A percentile compares a stretch with the other conserved stretches of the same genome.
Evolutionary conservation across 2,797 vertebrate genomes (phyloP).

Genomic region (Cheracebus regulus): DNA sequence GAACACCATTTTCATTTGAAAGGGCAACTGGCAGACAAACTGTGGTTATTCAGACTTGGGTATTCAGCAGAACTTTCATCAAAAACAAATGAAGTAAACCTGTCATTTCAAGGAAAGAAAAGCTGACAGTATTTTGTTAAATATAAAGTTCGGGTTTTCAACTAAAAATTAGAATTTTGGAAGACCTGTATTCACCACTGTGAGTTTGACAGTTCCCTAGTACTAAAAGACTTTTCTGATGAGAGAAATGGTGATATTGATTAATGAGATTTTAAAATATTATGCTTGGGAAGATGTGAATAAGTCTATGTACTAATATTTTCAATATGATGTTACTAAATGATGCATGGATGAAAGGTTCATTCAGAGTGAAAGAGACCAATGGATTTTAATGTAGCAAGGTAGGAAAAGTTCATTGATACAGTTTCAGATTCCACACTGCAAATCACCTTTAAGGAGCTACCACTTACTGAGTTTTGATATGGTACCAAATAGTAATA

Average conservation of each 20-base stretch:
- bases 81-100: neutral
- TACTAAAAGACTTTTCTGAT: neutral
- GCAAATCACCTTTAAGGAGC: constrained; percentile 5
- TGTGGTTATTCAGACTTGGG: neutral
- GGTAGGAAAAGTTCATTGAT: neutral
- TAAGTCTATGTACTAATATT: neutral
- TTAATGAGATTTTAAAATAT: neutral
- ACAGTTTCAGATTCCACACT: neutral
- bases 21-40: neutral
- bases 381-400: neutral
- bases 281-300: neutral
- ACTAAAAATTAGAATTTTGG: constrained; percentile 8
- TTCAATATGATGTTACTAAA: neutral
- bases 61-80: neutral
- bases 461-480: neutral
- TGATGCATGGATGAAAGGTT: neutral
- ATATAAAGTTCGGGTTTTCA: constrained; percentile 19
- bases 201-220: neutral
- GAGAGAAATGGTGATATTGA: neutral
- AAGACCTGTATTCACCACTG: neutral
- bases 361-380: neutral
- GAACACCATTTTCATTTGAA: neutral
- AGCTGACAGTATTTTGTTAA: neutral
- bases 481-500: neutral
- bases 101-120: neutral